These are phyloP conservation scores for Psammodynastes pulverulentus DNA, from an alignment of 2,113 vertebrate species.

Conservation along the genomic window DNA sequence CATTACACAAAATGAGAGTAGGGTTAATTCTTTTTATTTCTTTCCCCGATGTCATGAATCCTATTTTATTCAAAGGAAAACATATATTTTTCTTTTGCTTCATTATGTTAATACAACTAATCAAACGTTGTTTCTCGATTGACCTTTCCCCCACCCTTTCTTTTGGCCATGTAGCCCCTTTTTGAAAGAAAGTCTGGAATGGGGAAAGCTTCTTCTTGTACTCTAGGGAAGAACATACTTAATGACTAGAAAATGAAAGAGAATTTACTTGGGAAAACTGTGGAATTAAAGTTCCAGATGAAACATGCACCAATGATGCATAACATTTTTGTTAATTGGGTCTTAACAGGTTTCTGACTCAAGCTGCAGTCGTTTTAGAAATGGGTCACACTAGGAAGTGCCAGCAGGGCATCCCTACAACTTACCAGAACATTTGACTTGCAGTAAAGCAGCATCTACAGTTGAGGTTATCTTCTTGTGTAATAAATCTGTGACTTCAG, in stretches of 20 bases:
- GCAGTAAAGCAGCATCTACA: conserved; percentile 52
- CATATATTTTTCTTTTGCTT: not conserved
- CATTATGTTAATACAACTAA: conserved; percentile 37
- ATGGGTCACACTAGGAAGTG: conserved; percentile 69
- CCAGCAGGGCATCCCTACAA: conserved; percentile 45
- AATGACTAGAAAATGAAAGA: conserved; percentile 76
- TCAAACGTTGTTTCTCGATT: conserved; percentile 39
- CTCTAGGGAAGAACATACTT: conserved; percentile 73
- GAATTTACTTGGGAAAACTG: conserved; percentile 76
- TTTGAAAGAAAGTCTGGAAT: conserved; percentile 60
- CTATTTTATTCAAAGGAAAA: not conserved
- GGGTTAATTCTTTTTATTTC: not conserved
- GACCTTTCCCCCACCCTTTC: conserved; percentile 18
- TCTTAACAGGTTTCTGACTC: conserved; percentile 78
- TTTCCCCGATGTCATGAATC: not conserved
- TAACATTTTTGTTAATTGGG: conserved; percentile 79
- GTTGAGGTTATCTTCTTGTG: not conserved
- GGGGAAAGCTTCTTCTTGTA: conserved; percentile 58
- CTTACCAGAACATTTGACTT: conserved; percentile 56
- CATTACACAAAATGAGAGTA: not conserved
- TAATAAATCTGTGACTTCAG: conserved; percentile 11
- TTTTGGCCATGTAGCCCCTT: conserved; percentile 62
- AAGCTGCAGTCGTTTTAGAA: conserved; percentile 70
- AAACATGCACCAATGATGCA: conserved; percentile 74
- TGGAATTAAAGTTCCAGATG: conserved; percentile 76